Evolutionary conservation across 2,113 vertebrate species (phyloP).

Genomic region (Pygoscelis adeliae): DNA sequence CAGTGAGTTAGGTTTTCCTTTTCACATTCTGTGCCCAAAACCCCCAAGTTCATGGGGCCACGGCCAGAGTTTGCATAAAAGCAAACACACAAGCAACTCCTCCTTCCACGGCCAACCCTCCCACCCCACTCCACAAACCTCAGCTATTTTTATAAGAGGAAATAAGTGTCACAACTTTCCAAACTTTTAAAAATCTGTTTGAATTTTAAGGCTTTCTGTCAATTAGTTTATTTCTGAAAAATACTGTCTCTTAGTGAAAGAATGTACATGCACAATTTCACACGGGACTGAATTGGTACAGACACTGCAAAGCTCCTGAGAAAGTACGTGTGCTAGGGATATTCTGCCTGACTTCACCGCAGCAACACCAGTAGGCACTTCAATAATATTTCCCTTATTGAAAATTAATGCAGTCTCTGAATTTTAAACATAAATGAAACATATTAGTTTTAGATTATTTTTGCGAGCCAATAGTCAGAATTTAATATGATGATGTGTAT

Average conservation of each 20-base stretch:
- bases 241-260: background rate
- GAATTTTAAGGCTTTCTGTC: background rate
- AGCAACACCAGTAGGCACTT: constrained; percentile 47
- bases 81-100: background rate
- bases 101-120: background rate
- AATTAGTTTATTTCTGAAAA: background rate
- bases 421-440: constrained; percentile 73
- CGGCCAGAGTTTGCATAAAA: background rate
- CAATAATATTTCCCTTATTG: constrained; percentile 55
- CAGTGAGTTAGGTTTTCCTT: background rate
- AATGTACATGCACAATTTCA: background rate
- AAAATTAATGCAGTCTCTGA: constrained; percentile 74
- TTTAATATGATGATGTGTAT: constrained; percentile 72
- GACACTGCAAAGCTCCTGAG: background rate
- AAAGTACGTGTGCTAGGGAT: background rate
- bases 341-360: constrained; percentile 31
- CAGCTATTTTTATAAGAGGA: background rate
- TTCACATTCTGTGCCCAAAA: background rate
- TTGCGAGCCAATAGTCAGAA: constrained; percentile 68
- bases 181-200: background rate
- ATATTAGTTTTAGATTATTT: constrained; percentile 73
- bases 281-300: background rate
- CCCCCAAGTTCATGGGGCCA: background rate
- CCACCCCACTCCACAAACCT: background rate
- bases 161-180: background rate